phyloP scores from a whole-genome alignment of 2,888 invertebrate genomes.

The Pseudococcus longispinus region DNA sequence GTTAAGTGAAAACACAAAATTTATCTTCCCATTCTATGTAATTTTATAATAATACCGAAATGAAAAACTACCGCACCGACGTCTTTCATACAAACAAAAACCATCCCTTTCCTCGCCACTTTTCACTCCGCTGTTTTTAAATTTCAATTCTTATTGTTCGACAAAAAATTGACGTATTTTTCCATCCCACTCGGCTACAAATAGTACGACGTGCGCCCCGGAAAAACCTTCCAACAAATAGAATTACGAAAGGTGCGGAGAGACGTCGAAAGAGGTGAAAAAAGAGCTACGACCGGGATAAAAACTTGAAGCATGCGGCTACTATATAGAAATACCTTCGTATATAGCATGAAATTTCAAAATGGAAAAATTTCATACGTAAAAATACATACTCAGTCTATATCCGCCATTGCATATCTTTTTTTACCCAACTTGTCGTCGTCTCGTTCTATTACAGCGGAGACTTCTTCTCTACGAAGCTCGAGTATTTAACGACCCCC shows the following conservation, averaged over 20 bases:
- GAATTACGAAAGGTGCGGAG: background rate
- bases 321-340: background rate
- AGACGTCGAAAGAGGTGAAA: background rate
- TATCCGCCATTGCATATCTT: slow-evolving; percentile 30
- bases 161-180: slow-evolving; percentile 40
- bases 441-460: background rate
- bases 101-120: background rate
- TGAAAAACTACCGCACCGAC: slow-evolving; percentile 30
- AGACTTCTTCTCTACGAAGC: background rate
- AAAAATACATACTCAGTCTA: background rate
- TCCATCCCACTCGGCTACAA: background rate
- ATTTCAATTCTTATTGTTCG: slow-evolving; percentile 36
- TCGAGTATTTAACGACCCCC: background rate
- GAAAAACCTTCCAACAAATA: background rate
- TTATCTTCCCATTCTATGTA: slow-evolving; percentile 49
- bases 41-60: slow-evolving; percentile 53
- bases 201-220: background rate
- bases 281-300: slow-evolving; percentile 19
- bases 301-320: slow-evolving; percentile 30
- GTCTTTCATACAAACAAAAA: slow-evolving; percentile 22
- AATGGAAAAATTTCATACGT: slow-evolving; percentile 18
- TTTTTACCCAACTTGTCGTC: background rate
- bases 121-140: background rate
- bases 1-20: slow-evolving; percentile 55
- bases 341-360: background rate